Evolutionary conservation across 2,797 vertebrate species (phyloP).

Genomic region (Lepilemur septentrionalis): DNA sequence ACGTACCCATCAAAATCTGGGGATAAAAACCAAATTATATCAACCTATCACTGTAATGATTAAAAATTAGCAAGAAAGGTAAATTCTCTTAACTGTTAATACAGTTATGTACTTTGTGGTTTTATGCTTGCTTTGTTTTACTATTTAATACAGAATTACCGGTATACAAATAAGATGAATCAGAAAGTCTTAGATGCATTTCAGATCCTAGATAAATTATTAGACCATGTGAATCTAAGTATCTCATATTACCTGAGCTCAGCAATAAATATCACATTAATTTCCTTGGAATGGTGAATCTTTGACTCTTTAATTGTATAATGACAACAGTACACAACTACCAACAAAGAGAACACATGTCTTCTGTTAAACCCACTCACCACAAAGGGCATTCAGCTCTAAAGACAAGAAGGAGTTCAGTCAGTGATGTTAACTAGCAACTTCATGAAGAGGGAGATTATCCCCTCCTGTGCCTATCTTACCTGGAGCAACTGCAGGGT

Average conservation of each 20-base stretch:
- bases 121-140: neutral
- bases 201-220: neutral
- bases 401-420: neutral
- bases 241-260: neutral
- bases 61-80: neutral
- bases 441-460: neutral
- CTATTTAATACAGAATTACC: neutral
- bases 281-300: neutral
- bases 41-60: neutral
- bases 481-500: constrained; percentile 45
- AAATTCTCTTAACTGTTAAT: neutral
- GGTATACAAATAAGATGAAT: neutral
- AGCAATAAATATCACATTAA: neutral
- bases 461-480: neutral
- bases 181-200: neutral
- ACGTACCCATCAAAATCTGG: neutral
- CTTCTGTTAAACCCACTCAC: neutral
- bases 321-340: neutral
- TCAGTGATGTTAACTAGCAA: no score
- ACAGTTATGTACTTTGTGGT: neutral
- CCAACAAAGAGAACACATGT: neutral
- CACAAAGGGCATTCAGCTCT: neutral
- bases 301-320: neutral
- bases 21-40: neutral
- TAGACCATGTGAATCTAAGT: neutral